phyloP scores from a whole-genome alignment of 2,888 invertebrate genomes.

The Acanthosepion esculentum region DNA sequence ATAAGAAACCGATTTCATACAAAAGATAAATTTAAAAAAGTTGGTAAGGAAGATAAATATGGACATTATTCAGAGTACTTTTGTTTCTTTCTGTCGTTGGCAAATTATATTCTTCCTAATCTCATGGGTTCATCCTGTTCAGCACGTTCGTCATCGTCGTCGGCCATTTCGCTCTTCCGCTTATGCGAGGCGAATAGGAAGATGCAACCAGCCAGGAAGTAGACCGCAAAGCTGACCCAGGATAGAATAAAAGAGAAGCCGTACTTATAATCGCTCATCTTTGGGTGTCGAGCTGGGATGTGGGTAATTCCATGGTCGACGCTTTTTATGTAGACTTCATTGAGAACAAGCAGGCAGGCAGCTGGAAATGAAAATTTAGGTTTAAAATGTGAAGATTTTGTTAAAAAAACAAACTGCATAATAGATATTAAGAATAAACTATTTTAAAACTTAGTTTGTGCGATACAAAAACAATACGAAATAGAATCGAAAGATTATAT shows the following conservation, averaged over 20 bases:
- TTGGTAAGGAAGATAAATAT: background rate
- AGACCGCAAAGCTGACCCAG: constrained; percentile 85
- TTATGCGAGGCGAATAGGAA: constrained; percentile 89
- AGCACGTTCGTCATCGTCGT: constrained; percentile 84
- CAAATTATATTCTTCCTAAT: constrained; percentile 77
- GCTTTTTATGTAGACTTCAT: constrained; percentile 85
- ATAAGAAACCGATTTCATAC: background rate
- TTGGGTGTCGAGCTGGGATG: constrained; percentile 82
- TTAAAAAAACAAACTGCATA: no score
- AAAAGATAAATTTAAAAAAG: background rate
- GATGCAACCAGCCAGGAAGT: constrained; percentile 81
- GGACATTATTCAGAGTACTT: background rate
- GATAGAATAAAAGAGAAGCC: constrained; percentile 78
- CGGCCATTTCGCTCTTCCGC: constrained; percentile 87
- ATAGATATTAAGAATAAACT: no score
- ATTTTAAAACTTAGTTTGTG: no score
- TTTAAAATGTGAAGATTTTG: no score
- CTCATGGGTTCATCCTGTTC: constrained; percentile 90
- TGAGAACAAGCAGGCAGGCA: constrained; percentile 85
- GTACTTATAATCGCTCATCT: constrained; percentile 81
- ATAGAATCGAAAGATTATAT: no score
- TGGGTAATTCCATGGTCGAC: constrained; percentile 83
- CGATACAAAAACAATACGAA: no score
- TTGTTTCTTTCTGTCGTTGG: background rate
- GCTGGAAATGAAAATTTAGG: constrained; percentile 77